Evolutionary conservation across 1,140 invertebrate species (phyloP).

Genomic region (Dendroctonus ponderosae): DNA sequence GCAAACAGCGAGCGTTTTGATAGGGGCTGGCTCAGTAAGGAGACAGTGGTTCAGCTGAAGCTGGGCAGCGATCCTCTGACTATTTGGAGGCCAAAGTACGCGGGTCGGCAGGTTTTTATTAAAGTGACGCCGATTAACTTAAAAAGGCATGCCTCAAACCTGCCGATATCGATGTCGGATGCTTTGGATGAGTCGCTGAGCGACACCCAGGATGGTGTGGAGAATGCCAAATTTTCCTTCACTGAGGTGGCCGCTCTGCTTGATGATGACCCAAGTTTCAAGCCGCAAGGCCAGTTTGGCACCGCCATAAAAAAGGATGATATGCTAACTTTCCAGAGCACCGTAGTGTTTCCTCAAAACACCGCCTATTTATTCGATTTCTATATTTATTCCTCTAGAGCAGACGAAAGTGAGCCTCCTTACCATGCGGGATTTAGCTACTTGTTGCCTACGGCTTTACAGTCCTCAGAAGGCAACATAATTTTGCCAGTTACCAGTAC

Average conservation of each 20-base stretch:
- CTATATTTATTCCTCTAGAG: conserved; percentile 59
- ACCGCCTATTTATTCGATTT: conserved; percentile 70
- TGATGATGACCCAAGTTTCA: conserved; percentile 60
- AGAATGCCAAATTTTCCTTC: conserved; percentile 53
- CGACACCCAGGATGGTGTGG: conserved; percentile 56
- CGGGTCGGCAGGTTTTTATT: conserved; percentile 66
- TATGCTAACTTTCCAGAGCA: conserved; percentile 79
- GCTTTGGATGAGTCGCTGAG: conserved; percentile 56
- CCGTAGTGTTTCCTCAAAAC: conserved; percentile 69
- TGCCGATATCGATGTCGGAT: conserved; percentile 44
- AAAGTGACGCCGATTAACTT: conserved; percentile 78
- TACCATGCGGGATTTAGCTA: conserved; percentile 84
- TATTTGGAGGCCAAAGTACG: conserved; percentile 71
- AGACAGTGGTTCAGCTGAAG: conserved; percentile 85
- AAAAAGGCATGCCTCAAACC: conserved; percentile 54
- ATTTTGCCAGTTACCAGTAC: conserved; percentile 82
- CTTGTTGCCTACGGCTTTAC: conserved; percentile 67
- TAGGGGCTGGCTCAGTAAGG: conserved; percentile 83
- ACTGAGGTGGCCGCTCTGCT: conserved; percentile 61
- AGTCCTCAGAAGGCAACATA: conserved; percentile 73
- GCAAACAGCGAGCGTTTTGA: conserved; percentile 65
- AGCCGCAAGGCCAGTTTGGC: conserved; percentile 80
- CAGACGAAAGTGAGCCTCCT: conserved; percentile 61
- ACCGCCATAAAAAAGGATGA: conserved; percentile 69
- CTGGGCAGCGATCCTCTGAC: conserved; percentile 79